phyloP scores from a whole-genome alignment of 2,888 invertebrate genomes.

The Drosophila suboccidentalis region DNA sequence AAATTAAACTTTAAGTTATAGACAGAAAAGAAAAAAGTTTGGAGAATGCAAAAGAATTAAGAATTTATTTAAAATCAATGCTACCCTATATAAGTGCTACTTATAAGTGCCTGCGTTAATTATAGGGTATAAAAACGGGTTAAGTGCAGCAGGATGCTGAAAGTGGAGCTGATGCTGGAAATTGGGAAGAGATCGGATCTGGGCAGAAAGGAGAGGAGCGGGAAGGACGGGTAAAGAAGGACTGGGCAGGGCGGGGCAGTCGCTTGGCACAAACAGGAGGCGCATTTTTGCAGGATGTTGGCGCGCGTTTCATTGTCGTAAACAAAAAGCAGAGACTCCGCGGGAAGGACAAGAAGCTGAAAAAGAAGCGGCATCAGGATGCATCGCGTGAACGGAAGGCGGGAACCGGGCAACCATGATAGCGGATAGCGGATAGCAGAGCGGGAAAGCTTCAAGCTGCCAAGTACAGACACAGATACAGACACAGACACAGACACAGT shows the following conservation, averaged over 20 bases:
- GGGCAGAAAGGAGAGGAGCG: neutral
- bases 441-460: slow-evolving; percentile 33
- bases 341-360: slow-evolving; percentile 24
- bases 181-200: slow-evolving; percentile 2
- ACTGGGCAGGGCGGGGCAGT: slow-evolving; percentile 1
- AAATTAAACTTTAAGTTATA: no score
- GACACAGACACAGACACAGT: slow-evolving; percentile 24
- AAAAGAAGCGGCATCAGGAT: slow-evolving; percentile 64
- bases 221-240: neutral
- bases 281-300: slow-evolving; percentile 54
- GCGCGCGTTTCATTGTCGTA: slow-evolving; percentile 66
- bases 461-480: slow-evolving; percentile 29
- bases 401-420: slow-evolving; percentile 38
- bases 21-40: no score
- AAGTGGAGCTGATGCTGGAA: slow-evolving; percentile 15
- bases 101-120: no score
- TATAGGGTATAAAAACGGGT: slow-evolving; percentile 65
- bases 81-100: neutral
- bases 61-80: neutral
- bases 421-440: slow-evolving; percentile 11
- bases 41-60: no score
- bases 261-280: slow-evolving; percentile 21
- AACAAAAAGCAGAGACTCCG: slow-evolving; percentile 62
- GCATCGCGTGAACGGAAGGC: slow-evolving; percentile 55
- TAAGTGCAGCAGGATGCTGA: slow-evolving; percentile 71